phyloP scores from a whole-genome alignment of 2,888 invertebrate genomes.

The Patella ulyssiponensis region DNA sequence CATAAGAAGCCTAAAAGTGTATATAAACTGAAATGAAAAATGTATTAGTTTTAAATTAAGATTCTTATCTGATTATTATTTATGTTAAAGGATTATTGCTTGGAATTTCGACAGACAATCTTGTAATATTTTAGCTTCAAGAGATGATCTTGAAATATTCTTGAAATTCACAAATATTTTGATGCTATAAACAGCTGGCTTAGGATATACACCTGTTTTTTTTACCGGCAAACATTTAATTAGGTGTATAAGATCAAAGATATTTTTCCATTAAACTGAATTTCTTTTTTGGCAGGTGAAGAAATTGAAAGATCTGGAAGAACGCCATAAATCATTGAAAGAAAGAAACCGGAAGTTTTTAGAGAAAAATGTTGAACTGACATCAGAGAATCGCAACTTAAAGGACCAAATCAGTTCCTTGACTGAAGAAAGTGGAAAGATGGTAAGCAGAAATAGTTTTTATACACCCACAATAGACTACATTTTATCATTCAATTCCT shows the following conservation, averaged over 20 bases:
- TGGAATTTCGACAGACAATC: no score
- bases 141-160: no score
- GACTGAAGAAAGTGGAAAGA: constrained; percentile 57
- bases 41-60: no score
- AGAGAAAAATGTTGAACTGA: constrained; percentile 66
- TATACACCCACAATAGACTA: not conserved
- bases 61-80: no score
- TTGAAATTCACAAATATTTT: no score
- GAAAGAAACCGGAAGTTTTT: constrained; percentile 66
- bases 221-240: constrained; percentile 18
- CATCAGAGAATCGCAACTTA: constrained; percentile 54
- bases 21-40: no score
- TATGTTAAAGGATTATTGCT: no score
- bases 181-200: not conserved
- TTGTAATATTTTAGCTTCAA: no score
- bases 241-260: constrained; percentile 1
- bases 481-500: no score
- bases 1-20: no score
- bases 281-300: constrained; percentile 47
- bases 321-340: constrained; percentile 59
- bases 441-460: constrained; percentile 45
- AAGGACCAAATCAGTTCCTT: constrained; percentile 59
- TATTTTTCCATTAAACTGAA: no score
- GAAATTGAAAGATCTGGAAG: constrained; percentile 61
- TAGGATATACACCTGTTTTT: constrained; percentile 16